Conservation (phyloP, 2,888 invertebrate species). For the Cerceris ruficornis region DNA sequence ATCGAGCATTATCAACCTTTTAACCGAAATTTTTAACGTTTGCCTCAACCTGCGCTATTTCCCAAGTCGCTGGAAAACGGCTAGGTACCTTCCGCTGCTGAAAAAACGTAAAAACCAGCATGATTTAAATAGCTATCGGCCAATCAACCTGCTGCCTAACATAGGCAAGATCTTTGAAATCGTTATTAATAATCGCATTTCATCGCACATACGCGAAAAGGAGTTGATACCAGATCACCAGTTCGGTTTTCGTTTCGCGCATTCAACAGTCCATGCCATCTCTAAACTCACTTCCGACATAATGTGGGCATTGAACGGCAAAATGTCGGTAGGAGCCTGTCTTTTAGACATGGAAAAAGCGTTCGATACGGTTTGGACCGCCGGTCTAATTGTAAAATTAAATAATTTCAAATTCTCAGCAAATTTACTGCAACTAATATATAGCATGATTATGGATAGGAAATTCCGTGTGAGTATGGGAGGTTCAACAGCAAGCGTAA, state of each 20-base stretch:
- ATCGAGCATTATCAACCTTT: not conserved
- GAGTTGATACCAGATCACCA: conserved; percentile 29
- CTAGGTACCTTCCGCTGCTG: conserved; percentile 29
- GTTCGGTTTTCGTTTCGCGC: conserved; percentile 29
- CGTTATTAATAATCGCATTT: conserved; percentile 35
- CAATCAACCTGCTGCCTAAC: conserved; percentile 40
- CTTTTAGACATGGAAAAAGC: conserved; percentile 52
- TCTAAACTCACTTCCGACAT: conserved; percentile 36
- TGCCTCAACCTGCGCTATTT: conserved; percentile 9
- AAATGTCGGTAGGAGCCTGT: conserved; percentile 13
- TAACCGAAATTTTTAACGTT: not conserved
- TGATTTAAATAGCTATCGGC: conserved; percentile 24
- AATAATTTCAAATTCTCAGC: conserved; percentile 29
- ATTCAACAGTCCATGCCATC: conserved; percentile 46
- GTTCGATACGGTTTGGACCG: conserved; percentile 48
- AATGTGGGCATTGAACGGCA: not conserved
- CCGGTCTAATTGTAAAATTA: conserved; percentile 34
- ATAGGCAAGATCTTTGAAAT: conserved; percentile 42
- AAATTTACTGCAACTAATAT: not conserved
- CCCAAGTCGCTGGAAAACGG: conserved; percentile 42
- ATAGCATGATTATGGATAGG: conserved; percentile 31
- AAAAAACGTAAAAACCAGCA: conserved; percentile 17
- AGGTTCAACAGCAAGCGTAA: not conserved
- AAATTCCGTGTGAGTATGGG: conserved; percentile 9
- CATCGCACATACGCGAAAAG: not conserved